Percentiles rank a stretch among this genome's conserved stretches.
Conservation (phyloP, 1,140 invertebrate genomes). For the Cardiocondyla obscurior region DNA sequence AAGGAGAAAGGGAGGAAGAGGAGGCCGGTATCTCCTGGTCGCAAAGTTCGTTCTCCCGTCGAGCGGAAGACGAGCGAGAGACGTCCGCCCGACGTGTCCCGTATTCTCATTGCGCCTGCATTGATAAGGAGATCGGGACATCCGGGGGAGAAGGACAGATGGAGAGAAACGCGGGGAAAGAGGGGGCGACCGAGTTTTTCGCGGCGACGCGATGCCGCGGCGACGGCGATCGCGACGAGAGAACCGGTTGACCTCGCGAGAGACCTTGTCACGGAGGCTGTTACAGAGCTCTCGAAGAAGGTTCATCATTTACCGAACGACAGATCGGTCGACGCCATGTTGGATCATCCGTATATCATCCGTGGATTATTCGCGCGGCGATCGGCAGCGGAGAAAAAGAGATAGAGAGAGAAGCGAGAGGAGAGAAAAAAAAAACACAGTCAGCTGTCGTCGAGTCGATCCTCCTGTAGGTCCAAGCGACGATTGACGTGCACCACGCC, state of each 20-base stretch:
- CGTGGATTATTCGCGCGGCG: constrained; percentile 57
- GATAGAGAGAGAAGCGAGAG: neutral
- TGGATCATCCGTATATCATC: constrained; percentile 80
- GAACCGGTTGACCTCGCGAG: constrained; percentile 67
- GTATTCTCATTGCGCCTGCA: constrained; percentile 1
- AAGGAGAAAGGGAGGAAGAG: neutral
- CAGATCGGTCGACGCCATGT: constrained; percentile 84
- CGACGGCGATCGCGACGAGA: constrained; percentile 35
- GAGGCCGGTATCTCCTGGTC: neutral
- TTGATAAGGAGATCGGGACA: constrained; percentile 29
- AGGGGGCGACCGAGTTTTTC: constrained; percentile 12
- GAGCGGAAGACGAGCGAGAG: neutral
- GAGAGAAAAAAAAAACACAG: neutral
- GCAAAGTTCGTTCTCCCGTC: neutral
- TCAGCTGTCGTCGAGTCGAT: constrained; percentile 14
- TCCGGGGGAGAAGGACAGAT: neutral
- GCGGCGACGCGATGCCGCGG: neutral
- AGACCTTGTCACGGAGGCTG: constrained; percentile 57
- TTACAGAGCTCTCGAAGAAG: constrained; percentile 36
- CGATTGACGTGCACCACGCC: neutral
- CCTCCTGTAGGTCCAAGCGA: too few species aligned
- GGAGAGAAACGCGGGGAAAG: neutral
- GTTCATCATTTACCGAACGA: constrained; percentile 82
- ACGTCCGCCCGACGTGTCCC: constrained; percentile 3
- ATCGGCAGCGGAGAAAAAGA: neutral